Conservation (phyloP, 2,113 vertebrate species). For the Paramormyrops kingsleyae region DNA sequence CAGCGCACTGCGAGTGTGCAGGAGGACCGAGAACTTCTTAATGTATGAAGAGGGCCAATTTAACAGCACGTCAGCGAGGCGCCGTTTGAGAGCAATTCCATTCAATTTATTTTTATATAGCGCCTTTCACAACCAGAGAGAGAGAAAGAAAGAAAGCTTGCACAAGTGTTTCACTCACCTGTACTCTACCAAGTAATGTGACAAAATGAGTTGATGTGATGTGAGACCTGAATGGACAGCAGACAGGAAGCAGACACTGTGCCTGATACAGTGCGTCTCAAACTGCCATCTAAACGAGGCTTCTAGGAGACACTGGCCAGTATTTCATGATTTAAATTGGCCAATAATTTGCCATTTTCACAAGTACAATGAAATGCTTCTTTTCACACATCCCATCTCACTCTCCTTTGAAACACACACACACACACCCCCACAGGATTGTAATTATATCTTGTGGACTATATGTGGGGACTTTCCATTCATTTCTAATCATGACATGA, state of each 20-base stretch:
- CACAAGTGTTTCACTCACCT: neutral
- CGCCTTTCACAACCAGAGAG: neutral
- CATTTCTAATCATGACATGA: no score
- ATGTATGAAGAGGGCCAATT: neutral
- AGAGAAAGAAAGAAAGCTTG: neutral
- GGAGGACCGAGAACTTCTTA: neutral
- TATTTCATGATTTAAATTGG: neutral
- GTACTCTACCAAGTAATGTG: neutral
- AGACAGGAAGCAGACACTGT: neutral
- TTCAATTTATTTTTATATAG: neutral
- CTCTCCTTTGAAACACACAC: neutral
- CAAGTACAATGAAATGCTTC: neutral
- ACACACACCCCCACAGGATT: no score
- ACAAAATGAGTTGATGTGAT: neutral
- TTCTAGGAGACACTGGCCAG: neutral
- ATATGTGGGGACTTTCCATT: no score
- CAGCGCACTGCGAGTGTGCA: neutral
- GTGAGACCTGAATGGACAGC: neutral
- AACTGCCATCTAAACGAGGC: neutral
- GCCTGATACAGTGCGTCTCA: neutral
- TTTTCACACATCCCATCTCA: neutral
- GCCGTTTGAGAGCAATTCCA: neutral
- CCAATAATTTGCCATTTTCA: neutral
- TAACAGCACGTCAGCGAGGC: neutral
- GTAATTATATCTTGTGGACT: no score